A percentile compares a stretch with the other conserved stretches of the same genome.
phyloP scores from a whole-genome alignment of 2,888 invertebrate species.

The Pterostichus niger region DNA sequence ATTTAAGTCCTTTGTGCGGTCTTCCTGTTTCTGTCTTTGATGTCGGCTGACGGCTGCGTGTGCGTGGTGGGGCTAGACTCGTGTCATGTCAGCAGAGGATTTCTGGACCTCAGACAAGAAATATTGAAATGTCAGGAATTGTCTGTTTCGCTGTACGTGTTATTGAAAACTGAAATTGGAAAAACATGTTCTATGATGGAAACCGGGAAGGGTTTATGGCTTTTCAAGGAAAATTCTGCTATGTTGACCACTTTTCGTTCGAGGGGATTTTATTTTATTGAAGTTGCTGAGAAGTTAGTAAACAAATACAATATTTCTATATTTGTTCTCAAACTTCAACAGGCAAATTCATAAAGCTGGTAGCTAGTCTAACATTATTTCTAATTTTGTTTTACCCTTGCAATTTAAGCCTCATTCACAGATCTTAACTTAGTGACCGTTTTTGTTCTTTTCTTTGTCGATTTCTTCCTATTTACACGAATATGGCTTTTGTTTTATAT shows the following conservation, averaged over 20 bases:
- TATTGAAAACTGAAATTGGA: conserved; percentile 51
- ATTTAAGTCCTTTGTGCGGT: conserved; percentile 72
- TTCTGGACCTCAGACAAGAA: conserved; percentile 60
- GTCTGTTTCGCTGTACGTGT: conserved; percentile 50
- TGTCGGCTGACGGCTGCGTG: conserved; percentile 40
- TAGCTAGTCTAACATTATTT: too few relatives aligned
- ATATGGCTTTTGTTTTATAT: too few relatives aligned
- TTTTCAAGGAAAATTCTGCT: too few relatives aligned
- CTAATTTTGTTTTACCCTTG: too few relatives aligned
- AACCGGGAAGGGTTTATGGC: neutral
- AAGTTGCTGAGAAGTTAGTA: neutral
- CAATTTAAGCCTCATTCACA: too few relatives aligned
- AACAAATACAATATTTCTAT: neutral
- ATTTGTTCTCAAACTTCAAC: too few relatives aligned
- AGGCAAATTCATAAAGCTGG: too few relatives aligned
- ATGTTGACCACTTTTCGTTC: too few relatives aligned
- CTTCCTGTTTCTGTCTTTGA: conserved; percentile 44
- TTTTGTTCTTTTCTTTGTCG: too few relatives aligned
- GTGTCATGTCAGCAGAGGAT: conserved; percentile 52
- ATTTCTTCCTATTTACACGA: too few relatives aligned
- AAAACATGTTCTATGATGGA: conserved; percentile 43
- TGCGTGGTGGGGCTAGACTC: neutral
- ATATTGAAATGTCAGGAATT: conserved; percentile 59
- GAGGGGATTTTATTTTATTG: too few relatives aligned
- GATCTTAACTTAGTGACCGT: too few relatives aligned